Conservation (phyloP, 2,888 invertebrate genomes). For the Calameuta idolon region DNA sequence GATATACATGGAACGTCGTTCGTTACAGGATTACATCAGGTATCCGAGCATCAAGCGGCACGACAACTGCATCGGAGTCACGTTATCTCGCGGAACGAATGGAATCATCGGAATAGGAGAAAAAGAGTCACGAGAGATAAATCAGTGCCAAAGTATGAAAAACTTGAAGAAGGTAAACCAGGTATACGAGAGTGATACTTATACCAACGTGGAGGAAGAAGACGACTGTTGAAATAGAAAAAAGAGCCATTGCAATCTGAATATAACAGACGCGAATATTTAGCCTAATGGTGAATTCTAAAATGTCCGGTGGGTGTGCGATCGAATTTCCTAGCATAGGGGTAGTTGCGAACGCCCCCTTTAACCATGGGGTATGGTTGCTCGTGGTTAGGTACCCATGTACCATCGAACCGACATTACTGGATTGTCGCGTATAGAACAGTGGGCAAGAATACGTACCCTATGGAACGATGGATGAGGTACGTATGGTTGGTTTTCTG, state of each 20-base stretch:
- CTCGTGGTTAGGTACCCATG: not conserved
- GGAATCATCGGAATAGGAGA: not conserved
- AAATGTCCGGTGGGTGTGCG: not conserved
- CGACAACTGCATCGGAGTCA: not conserved
- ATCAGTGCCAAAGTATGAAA: not conserved
- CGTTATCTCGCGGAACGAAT: not conserved
- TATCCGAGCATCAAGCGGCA: not conserved
- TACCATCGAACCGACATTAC: conserved; percentile 4
- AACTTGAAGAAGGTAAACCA: not conserved
- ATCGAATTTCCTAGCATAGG: not conserved
- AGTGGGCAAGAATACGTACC: not conserved
- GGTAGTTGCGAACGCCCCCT: conserved; percentile 2
- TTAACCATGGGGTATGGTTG: not conserved
- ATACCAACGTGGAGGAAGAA: not conserved
- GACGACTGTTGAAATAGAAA: not conserved
- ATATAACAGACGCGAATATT: not conserved
- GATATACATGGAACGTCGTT: not conserved
- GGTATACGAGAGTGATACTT: not conserved
- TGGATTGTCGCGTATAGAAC: not conserved
- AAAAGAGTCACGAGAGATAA: not conserved
- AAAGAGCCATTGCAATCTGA: not conserved
- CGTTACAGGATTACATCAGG: not conserved
- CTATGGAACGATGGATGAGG: not conserved
- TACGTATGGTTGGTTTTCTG: not conserved
- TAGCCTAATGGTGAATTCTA: not conserved